phyloP scores from a whole-genome alignment of 2,797 vertebrate species.

The Acanthurus lineatus region DNA sequence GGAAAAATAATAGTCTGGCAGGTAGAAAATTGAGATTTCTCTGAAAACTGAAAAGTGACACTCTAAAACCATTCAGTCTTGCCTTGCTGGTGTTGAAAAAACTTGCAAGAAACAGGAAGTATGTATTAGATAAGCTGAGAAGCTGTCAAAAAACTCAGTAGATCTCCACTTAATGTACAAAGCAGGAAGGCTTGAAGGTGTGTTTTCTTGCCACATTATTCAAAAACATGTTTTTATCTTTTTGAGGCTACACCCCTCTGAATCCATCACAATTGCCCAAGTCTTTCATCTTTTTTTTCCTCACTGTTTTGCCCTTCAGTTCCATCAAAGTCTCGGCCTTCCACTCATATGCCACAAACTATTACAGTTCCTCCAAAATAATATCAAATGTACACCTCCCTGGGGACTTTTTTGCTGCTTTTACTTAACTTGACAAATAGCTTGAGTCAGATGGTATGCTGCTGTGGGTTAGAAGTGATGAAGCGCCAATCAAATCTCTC shows the following conservation, averaged over 20 bases:
- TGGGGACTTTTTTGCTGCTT: constrained; percentile 47
- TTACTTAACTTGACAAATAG: constrained; percentile 64
- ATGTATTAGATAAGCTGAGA: constrained; percentile 51
- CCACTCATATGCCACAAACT: constrained; percentile 61
- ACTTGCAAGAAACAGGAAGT: constrained; percentile 55
- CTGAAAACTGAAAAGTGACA: constrained; percentile 37
- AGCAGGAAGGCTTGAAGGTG: constrained; percentile 45
- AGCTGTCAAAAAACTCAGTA: constrained; percentile 55
- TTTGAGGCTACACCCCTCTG: constrained; percentile 27
- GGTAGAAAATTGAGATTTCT: constrained; percentile 64
- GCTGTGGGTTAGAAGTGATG: constrained; percentile 36
- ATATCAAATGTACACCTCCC: constrained; percentile 58
- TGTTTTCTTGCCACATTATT: constrained; percentile 38
- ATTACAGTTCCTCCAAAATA: constrained; percentile 62
- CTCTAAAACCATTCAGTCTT: constrained; percentile 36
- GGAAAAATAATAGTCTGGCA: constrained; percentile 61
- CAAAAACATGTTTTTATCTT: constrained; percentile 48
- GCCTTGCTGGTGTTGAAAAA: constrained; percentile 34
- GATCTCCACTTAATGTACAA: constrained; percentile 45
- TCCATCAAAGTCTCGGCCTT: constrained; percentile 57
- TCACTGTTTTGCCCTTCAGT: constrained; percentile 42
- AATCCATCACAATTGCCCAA: constrained; percentile 29
- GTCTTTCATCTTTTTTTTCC: constrained; percentile 38
- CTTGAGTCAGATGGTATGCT: constrained; percentile 57
- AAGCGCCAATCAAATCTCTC: constrained; percentile 32